Conservation (phyloP, 2,888 invertebrate genomes). For the Parnassius glacialis region DNA sequence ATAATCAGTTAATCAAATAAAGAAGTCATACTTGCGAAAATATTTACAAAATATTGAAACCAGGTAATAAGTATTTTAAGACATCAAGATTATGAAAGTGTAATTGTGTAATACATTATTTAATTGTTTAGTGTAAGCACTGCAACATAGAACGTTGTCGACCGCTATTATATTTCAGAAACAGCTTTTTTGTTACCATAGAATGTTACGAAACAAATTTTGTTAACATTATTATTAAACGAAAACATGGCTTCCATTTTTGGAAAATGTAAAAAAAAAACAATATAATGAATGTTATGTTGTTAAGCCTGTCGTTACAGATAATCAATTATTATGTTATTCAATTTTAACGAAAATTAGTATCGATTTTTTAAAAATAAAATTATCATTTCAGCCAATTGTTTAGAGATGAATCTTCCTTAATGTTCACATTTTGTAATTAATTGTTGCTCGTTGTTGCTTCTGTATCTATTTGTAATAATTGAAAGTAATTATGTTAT, state of each 20-base stretch:
- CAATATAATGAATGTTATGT: slow-evolving; percentile 21
- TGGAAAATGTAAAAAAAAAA: slow-evolving; percentile 11
- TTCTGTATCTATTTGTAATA: too few species aligned
- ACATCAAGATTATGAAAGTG: not conserved
- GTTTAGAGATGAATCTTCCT: too few species aligned
- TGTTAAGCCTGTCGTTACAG: slow-evolving; percentile 24
- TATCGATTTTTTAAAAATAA: too few species aligned
- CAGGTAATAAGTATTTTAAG: not conserved
- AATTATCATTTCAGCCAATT: too few species aligned
- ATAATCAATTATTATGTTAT: slow-evolving; percentile 7
- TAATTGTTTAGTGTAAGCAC: slow-evolving; percentile 22
- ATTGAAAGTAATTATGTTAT: not conserved
- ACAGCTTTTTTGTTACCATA: slow-evolving; percentile 36
- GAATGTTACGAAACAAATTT: slow-evolving; percentile 10
- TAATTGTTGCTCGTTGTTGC: too few species aligned
- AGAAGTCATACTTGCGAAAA: not conserved
- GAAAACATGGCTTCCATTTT: not conserved
- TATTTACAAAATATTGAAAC: slow-evolving; percentile 5
- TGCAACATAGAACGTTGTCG: slow-evolving; percentile 19
- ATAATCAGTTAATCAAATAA: not conserved
- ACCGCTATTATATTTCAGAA: slow-evolving; percentile 43
- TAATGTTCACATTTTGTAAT: too few species aligned
- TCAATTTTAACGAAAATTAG: not conserved
- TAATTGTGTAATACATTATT: slow-evolving; percentile 10
- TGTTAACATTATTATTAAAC: slow-evolving; percentile 9